phyloP scores from a whole-genome alignment of 1,140 invertebrate genomes.

The Caligus rogercresseyi region DNA sequence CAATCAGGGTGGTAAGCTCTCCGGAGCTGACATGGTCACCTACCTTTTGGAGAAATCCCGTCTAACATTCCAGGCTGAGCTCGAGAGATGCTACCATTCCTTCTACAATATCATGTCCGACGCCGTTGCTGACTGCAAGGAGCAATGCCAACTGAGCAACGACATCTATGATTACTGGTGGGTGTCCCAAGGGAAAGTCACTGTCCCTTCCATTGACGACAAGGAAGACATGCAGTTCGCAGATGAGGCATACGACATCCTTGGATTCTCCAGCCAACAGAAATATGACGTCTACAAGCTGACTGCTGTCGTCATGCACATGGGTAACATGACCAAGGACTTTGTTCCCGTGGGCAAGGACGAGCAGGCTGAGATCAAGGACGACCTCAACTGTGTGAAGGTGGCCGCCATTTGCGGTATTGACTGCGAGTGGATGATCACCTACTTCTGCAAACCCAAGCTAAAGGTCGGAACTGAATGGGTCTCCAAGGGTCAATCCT shows the following conservation, averaged over 20 bases:
- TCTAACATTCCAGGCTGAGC: slow-evolving; percentile 95
- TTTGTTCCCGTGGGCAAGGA: slow-evolving; percentile 17
- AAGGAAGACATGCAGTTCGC: slow-evolving; percentile 73
- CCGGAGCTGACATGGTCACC: slow-evolving; percentile 99
- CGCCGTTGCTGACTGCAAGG: slow-evolving; percentile 53
- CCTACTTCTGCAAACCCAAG: slow-evolving; percentile 53
- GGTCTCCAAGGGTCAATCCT: slow-evolving; percentile 69
- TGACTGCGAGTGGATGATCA: slow-evolving; percentile 39
- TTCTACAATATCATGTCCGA: slow-evolving; percentile 99
- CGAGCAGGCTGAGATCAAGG: slow-evolving; percentile 26
- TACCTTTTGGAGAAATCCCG: slow-evolving; percentile 99
- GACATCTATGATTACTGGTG: slow-evolving; percentile 55
- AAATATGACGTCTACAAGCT: slow-evolving; percentile 89
- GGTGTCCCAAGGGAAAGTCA: slow-evolving; percentile 74
- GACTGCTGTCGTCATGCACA: slow-evolving; percentile 69
- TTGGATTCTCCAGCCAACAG: slow-evolving; percentile 89
- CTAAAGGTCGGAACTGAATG: slow-evolving; percentile 99
- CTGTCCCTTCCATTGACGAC: slow-evolving; percentile 89
- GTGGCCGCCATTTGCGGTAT: slow-evolving; percentile 38
- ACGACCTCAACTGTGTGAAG: slow-evolving; percentile 41
- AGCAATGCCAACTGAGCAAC: slow-evolving; percentile 59
- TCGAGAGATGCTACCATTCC: slow-evolving; percentile 99
- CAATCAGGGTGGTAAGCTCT: slow-evolving; percentile 93
- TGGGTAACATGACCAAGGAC: slow-evolving; percentile 31
- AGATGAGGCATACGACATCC: slow-evolving; percentile 36